These are phyloP conservation scores for Pristionchus mayeri DNA, from an alignment of 2,888 invertebrate genomes.

Conservation along the genomic window DNA sequence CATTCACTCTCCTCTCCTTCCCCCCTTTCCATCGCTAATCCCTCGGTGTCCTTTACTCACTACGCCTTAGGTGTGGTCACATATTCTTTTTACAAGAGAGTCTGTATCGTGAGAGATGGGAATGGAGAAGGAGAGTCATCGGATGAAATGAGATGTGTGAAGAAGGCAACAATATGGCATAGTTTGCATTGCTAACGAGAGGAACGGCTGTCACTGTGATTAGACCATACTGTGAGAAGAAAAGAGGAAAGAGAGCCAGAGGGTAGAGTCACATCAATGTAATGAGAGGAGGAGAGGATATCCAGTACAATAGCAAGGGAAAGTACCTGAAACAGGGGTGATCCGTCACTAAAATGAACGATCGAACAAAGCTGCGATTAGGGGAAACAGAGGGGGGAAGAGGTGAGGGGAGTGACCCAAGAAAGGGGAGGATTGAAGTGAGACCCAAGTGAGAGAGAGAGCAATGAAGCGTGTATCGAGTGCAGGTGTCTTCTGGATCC, in stretches of 20 bases:
- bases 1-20: not conserved
- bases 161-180: conserved; percentile 38
- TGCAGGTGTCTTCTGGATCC: conserved; percentile 39
- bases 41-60: not conserved
- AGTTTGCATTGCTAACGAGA: conserved; percentile 45
- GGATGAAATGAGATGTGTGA: not conserved
- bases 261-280: too few relatives aligned
- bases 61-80: not conserved
- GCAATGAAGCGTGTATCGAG: conserved; percentile 6
- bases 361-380: not conserved
- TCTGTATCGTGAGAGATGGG: not conserved
- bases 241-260: not conserved
- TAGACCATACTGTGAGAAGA: conserved; percentile 38
- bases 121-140: not conserved
- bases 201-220: conserved; percentile 47
- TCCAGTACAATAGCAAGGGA: conserved; percentile 4
- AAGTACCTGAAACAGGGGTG: not conserved
- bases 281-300: too few relatives aligned
- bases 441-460: not conserved
- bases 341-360: conserved; percentile 6
- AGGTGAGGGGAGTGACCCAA: not conserved
- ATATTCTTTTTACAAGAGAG: not conserved
- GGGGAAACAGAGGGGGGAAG: not conserved
- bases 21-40: not conserved
- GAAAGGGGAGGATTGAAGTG: not conserved